phyloP scores from a whole-genome alignment of 2,888 invertebrate genomes.

The Idaea straminata region DNA sequence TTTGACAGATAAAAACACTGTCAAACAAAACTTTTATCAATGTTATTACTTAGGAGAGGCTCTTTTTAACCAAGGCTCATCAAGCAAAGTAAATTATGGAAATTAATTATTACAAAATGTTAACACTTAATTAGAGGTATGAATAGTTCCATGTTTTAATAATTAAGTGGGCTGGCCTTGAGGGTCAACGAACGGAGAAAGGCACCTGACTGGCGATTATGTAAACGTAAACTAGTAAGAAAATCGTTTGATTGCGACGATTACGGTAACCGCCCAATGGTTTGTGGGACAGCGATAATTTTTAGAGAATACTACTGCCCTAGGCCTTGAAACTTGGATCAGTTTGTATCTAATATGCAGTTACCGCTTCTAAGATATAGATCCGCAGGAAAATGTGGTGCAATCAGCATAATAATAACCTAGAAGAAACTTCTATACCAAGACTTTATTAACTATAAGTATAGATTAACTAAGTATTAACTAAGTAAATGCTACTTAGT shows the following conservation, averaged over 20 bases:
- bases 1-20: too few species aligned
- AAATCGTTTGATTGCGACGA: constrained; percentile 36
- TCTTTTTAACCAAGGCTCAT: too few species aligned
- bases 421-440: not conserved
- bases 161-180: constrained; percentile 45
- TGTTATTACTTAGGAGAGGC: too few species aligned
- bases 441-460: too few species aligned
- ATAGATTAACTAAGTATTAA: too few species aligned
- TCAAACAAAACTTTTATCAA: too few species aligned
- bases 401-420: not conserved
- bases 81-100: too few species aligned
- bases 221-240: constrained; percentile 51
- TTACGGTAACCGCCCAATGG: constrained; percentile 26
- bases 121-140: not conserved
- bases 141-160: not conserved
- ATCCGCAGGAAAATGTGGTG: not conserved
- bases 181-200: constrained; percentile 61
- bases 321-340: constrained; percentile 6
- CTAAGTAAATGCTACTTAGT: too few species aligned
- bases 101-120: not conserved
- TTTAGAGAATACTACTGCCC: constrained; percentile 15
- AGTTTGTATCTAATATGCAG: not conserved
- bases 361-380: not conserved
- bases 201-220: constrained; percentile 46
- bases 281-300: constrained; percentile 25